Evolutionary conservation across 23 tunicate species (phyloP).

Genomic region (Clavelina lepadiformis): DNA sequence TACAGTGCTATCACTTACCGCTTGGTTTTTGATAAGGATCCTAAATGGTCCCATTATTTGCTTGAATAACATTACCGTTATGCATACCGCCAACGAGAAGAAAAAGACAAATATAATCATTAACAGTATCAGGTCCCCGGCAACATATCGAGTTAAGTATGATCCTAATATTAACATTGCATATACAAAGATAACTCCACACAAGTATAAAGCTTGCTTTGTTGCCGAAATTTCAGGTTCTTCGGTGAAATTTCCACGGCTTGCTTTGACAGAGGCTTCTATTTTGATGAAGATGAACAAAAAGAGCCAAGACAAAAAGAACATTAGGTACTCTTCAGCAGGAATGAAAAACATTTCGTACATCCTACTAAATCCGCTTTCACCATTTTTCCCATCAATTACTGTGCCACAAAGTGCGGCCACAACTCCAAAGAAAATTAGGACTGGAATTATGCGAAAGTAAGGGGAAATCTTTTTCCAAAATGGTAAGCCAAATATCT

Average conservation of each 20-base stretch:
- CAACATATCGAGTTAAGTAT: constrained; percentile 17
- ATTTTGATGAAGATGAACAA: constrained; percentile 52
- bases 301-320: constrained; percentile 70
- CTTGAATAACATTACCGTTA: constrained; percentile 58
- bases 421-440: constrained; percentile 39
- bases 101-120: constrained; percentile 68
- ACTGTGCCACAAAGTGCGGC: constrained; percentile 64
- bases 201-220: constrained; percentile 49
- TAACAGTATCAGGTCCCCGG: constrained; percentile 24
- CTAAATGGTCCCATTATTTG: constrained; percentile 62
- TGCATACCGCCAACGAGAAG: constrained; percentile 51
- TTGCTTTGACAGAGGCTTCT: constrained; percentile 23
- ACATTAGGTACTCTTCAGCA: constrained; percentile 63
- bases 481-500: constrained; percentile 86
- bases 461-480: constrained; percentile 83
- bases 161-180: constrained; percentile 60
- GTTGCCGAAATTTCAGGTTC: constrained; percentile 37
- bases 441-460: constrained; percentile 73
- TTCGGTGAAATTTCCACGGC: not conserved
- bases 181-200: constrained; percentile 49
- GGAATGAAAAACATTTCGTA: constrained; percentile 90
- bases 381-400: constrained; percentile 34
- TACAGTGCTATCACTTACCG: too few relatives aligned
- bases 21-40: too few relatives aligned
- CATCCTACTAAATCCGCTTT: constrained; percentile 58